These are phyloP conservation scores for Sander lucioperca DNA, from an alignment of 2,113 vertebrate species.

Conservation along the genomic window DNA sequence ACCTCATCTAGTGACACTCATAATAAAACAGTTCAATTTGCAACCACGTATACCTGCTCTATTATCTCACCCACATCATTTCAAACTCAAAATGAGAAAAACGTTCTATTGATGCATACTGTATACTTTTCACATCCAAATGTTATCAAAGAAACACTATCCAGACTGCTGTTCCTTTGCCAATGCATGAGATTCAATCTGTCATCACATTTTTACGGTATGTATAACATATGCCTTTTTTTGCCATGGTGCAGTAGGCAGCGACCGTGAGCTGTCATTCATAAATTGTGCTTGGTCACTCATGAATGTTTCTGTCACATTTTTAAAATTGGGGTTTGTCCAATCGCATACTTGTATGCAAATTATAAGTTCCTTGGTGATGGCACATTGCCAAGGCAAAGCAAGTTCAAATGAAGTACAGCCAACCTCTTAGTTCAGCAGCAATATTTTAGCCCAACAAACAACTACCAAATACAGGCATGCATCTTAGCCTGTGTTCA, in stretches of 20 bases:
- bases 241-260: constrained; percentile 2
- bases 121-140: background rate
- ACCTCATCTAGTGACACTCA: constrained; percentile 13
- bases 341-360: constrained; percentile 37
- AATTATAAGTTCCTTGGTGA: constrained; percentile 18
- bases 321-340: constrained; percentile 37
- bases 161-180: background rate
- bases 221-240: background rate
- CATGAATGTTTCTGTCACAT: constrained; percentile 18
- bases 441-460: constrained; percentile 33
- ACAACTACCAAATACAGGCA: constrained; percentile 15
- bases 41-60: constrained; percentile 7
- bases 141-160: background rate
- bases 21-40: constrained; percentile 19
- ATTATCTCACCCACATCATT: background rate
- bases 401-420: constrained; percentile 54
- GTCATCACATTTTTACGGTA: background rate
- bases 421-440: constrained; percentile 46
- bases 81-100: constrained; percentile 13
- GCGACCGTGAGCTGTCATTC: constrained; percentile 40
- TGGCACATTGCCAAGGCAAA: background rate
- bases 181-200: background rate
- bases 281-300: constrained; percentile 8
- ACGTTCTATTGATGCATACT: background rate
- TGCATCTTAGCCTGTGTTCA: constrained; percentile 10